phyloP scores from a whole-genome alignment of 2,888 invertebrate genomes.

The Acleris holmiana region DNA sequence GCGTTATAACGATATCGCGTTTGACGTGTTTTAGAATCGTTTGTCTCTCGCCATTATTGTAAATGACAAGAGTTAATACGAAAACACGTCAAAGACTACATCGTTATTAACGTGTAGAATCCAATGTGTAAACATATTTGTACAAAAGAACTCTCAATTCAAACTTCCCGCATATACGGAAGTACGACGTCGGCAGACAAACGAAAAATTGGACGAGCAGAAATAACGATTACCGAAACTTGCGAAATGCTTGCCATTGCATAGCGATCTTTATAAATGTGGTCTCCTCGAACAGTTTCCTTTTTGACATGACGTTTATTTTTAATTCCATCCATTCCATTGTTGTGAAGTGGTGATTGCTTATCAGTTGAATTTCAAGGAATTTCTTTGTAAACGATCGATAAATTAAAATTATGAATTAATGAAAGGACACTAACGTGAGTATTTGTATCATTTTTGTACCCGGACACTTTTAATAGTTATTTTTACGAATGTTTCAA shows the following conservation, averaged over 20 bases:
- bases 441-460: conserved; percentile 1
- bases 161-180: too few relatives aligned
- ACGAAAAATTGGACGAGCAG: too few relatives aligned
- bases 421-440: not conserved
- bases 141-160: too few relatives aligned
- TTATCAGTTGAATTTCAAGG: conserved; percentile 30
- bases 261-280: conserved; percentile 7
- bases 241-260: conserved; percentile 12
- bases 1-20: too few relatives aligned
- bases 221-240: too few relatives aligned
- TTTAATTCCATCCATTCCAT: conserved; percentile 25
- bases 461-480: not conserved
- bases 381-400: conserved; percentile 27
- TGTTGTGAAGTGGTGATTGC: conserved; percentile 37
- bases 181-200: too few relatives aligned
- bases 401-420: conserved; percentile 1
- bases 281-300: conserved; percentile 23
- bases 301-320: conserved; percentile 29
- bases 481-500: not conserved
- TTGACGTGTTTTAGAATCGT: too few relatives aligned
- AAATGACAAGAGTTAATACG: too few relatives aligned
- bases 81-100: too few relatives aligned
- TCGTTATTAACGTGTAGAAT: too few relatives aligned
- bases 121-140: too few relatives aligned
- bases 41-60: too few relatives aligned